Conservation (phyloP, 2,797 vertebrate genomes). For the Scolopax rusticola region DNA sequence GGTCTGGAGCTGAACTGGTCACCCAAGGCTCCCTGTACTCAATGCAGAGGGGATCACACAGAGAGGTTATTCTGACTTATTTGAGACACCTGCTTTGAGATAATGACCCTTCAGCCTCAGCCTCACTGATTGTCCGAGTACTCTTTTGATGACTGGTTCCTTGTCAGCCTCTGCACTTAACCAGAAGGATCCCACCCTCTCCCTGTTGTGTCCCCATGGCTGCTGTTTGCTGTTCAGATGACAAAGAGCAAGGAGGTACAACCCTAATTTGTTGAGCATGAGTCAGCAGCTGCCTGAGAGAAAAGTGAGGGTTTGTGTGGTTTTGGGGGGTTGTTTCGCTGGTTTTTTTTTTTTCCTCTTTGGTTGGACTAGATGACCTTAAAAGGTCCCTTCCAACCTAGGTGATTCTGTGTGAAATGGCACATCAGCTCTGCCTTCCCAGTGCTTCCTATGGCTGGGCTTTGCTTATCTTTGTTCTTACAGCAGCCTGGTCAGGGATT, state of each 20-base stretch:
- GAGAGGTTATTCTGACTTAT: not conserved
- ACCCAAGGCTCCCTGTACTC: not conserved
- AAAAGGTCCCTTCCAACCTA: too few species aligned
- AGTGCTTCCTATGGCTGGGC: not conserved
- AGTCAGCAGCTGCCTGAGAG: not conserved
- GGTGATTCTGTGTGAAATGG: constrained; percentile 16
- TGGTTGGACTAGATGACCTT: too few species aligned
- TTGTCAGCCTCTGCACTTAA: not conserved
- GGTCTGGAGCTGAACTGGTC: not conserved
- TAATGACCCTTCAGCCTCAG: not conserved
- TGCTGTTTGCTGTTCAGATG: not conserved
- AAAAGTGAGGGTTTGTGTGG: not conserved
- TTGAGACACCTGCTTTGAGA: not conserved
- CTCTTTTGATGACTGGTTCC: not conserved
- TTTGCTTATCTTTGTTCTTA: not conserved
- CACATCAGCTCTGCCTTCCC: not conserved
- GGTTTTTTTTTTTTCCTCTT: too few species aligned
- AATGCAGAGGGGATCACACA: not conserved
- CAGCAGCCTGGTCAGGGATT: not conserved
- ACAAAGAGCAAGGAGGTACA: not conserved
- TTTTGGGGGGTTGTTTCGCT: too few species aligned
- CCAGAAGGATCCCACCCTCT: not conserved
- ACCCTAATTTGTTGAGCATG: not conserved
- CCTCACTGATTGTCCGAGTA: not conserved
- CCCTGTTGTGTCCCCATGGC: fast-evolving